phyloP scores from a whole-genome alignment of 2,888 invertebrate species.

The Tolmerus cingulatus region DNA sequence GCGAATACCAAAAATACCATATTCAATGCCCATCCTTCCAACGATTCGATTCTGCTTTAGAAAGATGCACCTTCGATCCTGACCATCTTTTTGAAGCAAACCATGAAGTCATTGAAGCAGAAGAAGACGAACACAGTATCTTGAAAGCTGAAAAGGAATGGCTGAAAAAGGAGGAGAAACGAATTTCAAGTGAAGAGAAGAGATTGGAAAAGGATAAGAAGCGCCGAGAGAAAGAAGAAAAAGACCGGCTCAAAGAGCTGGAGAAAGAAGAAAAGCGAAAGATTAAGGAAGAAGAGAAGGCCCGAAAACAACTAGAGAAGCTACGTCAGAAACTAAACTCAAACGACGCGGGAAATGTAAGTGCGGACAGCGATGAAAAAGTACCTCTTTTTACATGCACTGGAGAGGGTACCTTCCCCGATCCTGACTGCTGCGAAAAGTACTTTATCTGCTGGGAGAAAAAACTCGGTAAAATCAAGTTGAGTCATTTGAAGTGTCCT shows the following conservation, averaged over 20 bases:
- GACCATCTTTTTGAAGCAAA: neutral
- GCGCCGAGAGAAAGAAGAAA: neutral
- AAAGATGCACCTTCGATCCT: constrained; percentile 38
- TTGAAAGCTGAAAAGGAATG: neutral
- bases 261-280: constrained; percentile 11
- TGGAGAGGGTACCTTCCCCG: constrained; percentile 48
- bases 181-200: neutral
- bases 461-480: neutral
- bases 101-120: neutral
- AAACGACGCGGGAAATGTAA: neutral
- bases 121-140: neutral
- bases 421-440: constrained; percentile 48
- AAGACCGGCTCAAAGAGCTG: neutral
- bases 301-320: neutral
- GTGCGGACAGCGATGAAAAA: neutral
- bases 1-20: constrained; percentile 49
- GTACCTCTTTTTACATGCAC: constrained; percentile 50
- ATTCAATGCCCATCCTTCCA: constrained; percentile 44
- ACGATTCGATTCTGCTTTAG: constrained; percentile 34
- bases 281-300: constrained; percentile 1
- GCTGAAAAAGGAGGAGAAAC: constrained; percentile 8
- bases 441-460: constrained; percentile 50
- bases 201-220: neutral
- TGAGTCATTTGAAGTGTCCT: constrained; percentile 46
- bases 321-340: neutral